Evolutionary conservation across 2,888 invertebrate species (phyloP).

Genomic region (Euplexia lucipara): DNA sequence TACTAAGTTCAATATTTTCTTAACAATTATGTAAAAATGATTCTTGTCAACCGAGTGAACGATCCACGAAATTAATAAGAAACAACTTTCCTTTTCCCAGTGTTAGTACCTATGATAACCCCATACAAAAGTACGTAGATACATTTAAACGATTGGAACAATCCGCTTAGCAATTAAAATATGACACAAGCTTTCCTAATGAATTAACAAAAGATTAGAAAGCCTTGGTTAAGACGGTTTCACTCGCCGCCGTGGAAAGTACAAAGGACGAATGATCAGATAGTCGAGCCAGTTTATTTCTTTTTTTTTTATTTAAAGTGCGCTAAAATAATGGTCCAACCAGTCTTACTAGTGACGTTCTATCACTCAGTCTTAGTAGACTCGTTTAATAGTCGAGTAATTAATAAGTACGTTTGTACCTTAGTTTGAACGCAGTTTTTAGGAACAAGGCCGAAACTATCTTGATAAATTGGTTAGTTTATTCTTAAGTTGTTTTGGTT

Average conservation of each 20-base stretch:
- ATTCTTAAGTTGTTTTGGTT: conserved; percentile 16
- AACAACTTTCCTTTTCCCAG: conserved; percentile 10
- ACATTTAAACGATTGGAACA: conserved; percentile 47
- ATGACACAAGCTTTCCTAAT: conserved; percentile 76
- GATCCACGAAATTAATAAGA: conserved; percentile 1
- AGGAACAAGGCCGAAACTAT: conserved; percentile 37
- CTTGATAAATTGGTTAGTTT: conserved; percentile 24
- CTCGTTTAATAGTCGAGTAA: conserved; percentile 35
- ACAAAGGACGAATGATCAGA: conserved; percentile 59
- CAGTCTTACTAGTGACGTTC: conserved; percentile 20
- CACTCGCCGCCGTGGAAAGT: conserved; percentile 61
- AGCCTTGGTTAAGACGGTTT: conserved; percentile 72
- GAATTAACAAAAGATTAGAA: conserved; percentile 85
- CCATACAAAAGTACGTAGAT: conserved; percentile 27
- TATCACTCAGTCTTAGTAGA: conserved; percentile 17
- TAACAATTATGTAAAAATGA: too few species aligned
- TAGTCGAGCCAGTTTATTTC: conserved; percentile 22
- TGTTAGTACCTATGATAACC: conserved; percentile 18
- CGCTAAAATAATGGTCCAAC: conserved; percentile 28
- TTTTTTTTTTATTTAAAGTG: conserved; percentile 37
- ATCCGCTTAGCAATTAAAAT: conserved; percentile 80
- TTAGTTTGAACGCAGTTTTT: conserved; percentile 36
- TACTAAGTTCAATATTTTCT: not conserved
- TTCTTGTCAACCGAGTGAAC: not conserved
- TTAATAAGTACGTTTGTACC: conserved; percentile 39